These are phyloP conservation scores for Nasonovia ribisnigri DNA, from an alignment of 2,888 invertebrate species.

Conservation along the genomic window DNA sequence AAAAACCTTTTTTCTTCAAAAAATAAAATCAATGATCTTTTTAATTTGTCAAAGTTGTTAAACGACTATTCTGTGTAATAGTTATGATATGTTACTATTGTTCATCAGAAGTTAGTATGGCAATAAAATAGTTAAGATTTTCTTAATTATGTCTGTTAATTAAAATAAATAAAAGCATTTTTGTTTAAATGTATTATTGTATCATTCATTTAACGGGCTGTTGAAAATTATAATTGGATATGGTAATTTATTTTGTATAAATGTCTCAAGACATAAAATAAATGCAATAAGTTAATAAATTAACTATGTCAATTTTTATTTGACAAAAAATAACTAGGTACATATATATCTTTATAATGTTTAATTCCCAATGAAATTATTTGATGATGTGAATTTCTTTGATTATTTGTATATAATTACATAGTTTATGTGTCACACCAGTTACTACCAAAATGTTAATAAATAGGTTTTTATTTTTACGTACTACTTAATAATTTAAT, in stretches of 20 bases:
- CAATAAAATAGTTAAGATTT: slow-evolving; percentile 11
- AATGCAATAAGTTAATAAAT: not conserved
- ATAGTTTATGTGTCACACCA: too few relatives aligned
- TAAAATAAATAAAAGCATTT: slow-evolving; percentile 6
- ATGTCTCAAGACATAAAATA: not conserved
- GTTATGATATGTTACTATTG: slow-evolving; percentile 14
- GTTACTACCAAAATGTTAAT: slow-evolving; percentile 14
- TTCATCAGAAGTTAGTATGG: slow-evolving; percentile 4
- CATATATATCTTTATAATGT: slow-evolving; percentile 25
- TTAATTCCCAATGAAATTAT: not conserved
- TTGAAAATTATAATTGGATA: not conserved
- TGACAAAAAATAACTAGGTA: not conserved
- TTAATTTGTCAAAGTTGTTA: slow-evolving; percentile 15
- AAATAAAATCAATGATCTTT: not conserved
- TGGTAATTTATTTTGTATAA: slow-evolving; percentile 13
- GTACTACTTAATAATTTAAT: slow-evolving; percentile 12
- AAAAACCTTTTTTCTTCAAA: not conserved
- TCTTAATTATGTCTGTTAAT: not conserved
- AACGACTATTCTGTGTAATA: not conserved
- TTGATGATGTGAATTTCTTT: slow-evolving; percentile 29
- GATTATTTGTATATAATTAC: not conserved
- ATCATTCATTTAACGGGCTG: not conserved
- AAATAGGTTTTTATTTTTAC: slow-evolving; percentile 29
- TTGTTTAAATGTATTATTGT: slow-evolving; percentile 1
- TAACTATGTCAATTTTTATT: slow-evolving; percentile 15